A percentile compares a stretch with the other conserved stretches of the same genome.
Evolutionary conservation across 1,140 invertebrate species (phyloP).

Genomic region (Bactericera cockerelli): DNA sequence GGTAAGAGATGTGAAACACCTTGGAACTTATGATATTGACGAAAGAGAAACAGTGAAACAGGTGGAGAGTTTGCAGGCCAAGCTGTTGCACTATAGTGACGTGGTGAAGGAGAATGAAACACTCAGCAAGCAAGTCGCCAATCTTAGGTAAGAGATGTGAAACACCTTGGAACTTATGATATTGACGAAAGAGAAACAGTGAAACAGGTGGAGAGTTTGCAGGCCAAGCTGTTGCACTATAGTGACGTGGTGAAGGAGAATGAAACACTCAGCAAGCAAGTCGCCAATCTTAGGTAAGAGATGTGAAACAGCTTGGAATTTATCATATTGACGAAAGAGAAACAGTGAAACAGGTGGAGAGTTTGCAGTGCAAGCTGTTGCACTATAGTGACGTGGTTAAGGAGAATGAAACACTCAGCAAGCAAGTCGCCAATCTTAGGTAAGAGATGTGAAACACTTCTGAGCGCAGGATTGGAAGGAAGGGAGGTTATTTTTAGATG

Average conservation of each 20-base stretch:
- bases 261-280: constrained; percentile 7
- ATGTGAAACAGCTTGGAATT: too few relatives aligned
- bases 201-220: background rate
- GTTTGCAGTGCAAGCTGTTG: background rate
- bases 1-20: background rate
- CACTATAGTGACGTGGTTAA: background rate
- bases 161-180: too few relatives aligned
- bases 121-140: background rate
- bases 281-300: background rate
- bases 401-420: background rate
- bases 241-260: background rate
- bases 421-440: background rate
- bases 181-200: background rate
- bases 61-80: background rate
- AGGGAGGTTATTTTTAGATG: too few relatives aligned
- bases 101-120: background rate
- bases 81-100: background rate
- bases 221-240: background rate
- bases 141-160: background rate
- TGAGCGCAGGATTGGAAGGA: too few relatives aligned
- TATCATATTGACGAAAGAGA: too few relatives aligned
- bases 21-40: too few relatives aligned
- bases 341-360: background rate
- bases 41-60: background rate
- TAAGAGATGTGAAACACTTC: too few relatives aligned